Evolutionary conservation across 2,888 invertebrate genomes (phyloP).

Genomic region (Ethmia dodecea): DNA sequence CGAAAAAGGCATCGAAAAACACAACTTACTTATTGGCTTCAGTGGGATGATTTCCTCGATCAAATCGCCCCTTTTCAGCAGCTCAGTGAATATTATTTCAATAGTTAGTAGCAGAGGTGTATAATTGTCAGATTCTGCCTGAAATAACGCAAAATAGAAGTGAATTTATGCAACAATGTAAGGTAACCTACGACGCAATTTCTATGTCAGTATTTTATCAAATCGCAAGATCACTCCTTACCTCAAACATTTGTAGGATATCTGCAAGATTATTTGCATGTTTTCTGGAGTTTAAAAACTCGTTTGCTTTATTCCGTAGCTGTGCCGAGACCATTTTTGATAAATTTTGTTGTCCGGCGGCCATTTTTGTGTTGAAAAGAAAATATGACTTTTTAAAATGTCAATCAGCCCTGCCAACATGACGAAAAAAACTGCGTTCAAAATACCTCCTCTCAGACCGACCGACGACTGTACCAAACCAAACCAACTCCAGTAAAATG

Average conservation of each 20-base stretch:
- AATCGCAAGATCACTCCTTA: slow-evolving; percentile 30
- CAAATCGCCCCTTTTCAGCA: slow-evolving; percentile 82
- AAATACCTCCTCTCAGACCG: too few relatives aligned
- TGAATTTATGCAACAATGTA: slow-evolving; percentile 12
- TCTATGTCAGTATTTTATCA: slow-evolving; percentile 13
- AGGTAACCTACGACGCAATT: slow-evolving; percentile 37
- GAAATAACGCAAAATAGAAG: slow-evolving; percentile 32
- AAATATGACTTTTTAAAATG: too few relatives aligned
- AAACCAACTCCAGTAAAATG: too few relatives aligned
- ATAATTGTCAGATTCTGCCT: slow-evolving; percentile 65
- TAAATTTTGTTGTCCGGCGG: slow-evolving; percentile 57
- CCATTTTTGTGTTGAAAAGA: slow-evolving; percentile 69
- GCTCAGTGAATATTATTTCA: slow-evolving; percentile 83
- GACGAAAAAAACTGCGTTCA: too few relatives aligned
- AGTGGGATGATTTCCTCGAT: slow-evolving; percentile 77
- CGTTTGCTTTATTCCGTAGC: slow-evolving; percentile 82
- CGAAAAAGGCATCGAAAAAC: too few relatives aligned
- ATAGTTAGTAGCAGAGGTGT: slow-evolving; percentile 81
- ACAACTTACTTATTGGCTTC: slow-evolving; percentile 72
- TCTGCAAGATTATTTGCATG: slow-evolving; percentile 82
- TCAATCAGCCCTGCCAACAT: too few relatives aligned
- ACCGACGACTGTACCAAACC: too few relatives aligned
- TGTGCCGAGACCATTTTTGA: slow-evolving; percentile 80
- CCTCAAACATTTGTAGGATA: slow-evolving; percentile 83
- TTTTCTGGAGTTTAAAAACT: slow-evolving; percentile 81